phyloP scores from a whole-genome alignment of 2,113 vertebrate genomes.

The Cavia aperea region DNA sequence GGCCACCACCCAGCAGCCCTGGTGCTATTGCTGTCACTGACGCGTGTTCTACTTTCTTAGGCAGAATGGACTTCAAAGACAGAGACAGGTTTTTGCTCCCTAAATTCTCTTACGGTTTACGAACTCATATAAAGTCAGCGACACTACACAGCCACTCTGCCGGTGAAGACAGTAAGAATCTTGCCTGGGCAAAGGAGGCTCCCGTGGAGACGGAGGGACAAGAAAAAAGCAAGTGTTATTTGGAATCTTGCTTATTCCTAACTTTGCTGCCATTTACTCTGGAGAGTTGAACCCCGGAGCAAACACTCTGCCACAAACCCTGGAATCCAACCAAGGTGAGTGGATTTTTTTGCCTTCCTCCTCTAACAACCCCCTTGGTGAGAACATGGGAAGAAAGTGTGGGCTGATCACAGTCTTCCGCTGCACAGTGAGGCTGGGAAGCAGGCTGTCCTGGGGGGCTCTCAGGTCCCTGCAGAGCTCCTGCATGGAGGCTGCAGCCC shows the following conservation, averaged over 20 bases:
- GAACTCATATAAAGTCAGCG: fast-evolving
- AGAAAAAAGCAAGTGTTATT: not conserved
- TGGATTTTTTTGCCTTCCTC: slow-evolving; percentile 44
- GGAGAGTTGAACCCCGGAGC: not conserved
- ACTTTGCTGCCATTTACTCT: not conserved
- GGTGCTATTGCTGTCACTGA: slow-evolving; percentile 21
- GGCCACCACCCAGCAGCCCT: not conserved
- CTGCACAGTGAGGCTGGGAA: slow-evolving; percentile 37
- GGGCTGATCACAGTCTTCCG: slow-evolving; percentile 32
- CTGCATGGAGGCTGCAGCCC: not conserved
- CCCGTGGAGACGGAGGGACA: not conserved
- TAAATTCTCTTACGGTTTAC: not conserved
- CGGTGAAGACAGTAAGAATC: not conserved
- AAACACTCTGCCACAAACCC: not conserved
- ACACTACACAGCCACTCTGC: not conserved
- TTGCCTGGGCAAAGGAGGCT: not conserved
- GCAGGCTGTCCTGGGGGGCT: not conserved
- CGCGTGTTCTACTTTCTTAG: slow-evolving; percentile 36
- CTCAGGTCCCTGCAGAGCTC: slow-evolving; percentile 45
- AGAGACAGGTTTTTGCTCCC: not conserved
- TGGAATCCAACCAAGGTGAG: slow-evolving; percentile 22
- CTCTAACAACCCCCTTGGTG: slow-evolving; percentile 40
- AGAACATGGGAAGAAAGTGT: slow-evolving; percentile 45
- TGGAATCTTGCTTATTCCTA: not conserved
- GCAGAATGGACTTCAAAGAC: not conserved